These are phyloP conservation scores for Rhagologus leucostigma DNA, from an alignment of 2,113 vertebrate species.

Conservation along the genomic window DNA sequence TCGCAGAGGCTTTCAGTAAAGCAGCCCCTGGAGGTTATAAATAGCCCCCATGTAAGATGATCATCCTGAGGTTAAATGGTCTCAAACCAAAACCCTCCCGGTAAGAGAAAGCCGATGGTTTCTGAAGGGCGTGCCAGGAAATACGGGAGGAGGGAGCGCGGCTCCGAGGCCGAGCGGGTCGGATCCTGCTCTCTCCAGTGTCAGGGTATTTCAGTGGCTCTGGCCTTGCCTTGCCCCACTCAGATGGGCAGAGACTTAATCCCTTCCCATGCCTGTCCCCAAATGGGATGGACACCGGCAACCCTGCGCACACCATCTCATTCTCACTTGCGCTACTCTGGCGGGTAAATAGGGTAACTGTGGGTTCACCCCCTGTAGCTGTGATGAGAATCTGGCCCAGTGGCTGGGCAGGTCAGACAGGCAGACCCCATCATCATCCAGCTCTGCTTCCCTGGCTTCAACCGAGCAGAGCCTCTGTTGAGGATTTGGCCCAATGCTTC, in stretches of 20 bases:
- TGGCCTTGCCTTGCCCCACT: neutral
- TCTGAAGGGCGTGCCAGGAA: conserved; percentile 37
- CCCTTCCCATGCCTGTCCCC: neutral
- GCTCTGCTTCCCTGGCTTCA: neutral
- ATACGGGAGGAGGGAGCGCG: neutral
- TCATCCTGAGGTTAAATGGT: conserved; percentile 49
- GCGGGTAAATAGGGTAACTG: neutral
- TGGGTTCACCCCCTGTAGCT: neutral
- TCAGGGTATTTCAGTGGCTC: neutral
- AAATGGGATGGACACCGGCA: rapidly evolving
- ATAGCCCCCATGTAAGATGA: conserved; percentile 37
- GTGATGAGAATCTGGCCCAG: neutral
- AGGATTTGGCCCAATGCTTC: neutral
- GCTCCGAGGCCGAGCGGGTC: rapidly evolving
- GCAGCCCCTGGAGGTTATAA: conserved; percentile 47
- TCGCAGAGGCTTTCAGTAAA: conserved; percentile 7
- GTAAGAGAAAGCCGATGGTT: neutral
- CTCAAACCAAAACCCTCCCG: conserved; percentile 39
- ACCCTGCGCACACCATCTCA: neutral
- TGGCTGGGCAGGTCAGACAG: neutral
- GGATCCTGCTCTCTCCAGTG: neutral
- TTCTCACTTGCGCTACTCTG: neutral
- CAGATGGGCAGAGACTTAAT: neutral
- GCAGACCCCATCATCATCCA: neutral
- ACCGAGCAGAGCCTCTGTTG: neutral